A percentile compares a stretch with the other conserved stretches of the same genome.
Evolutionary conservation across 2,113 vertebrate genomes (phyloP).

Genomic region (Nothobranchius kuhntae): DNA sequence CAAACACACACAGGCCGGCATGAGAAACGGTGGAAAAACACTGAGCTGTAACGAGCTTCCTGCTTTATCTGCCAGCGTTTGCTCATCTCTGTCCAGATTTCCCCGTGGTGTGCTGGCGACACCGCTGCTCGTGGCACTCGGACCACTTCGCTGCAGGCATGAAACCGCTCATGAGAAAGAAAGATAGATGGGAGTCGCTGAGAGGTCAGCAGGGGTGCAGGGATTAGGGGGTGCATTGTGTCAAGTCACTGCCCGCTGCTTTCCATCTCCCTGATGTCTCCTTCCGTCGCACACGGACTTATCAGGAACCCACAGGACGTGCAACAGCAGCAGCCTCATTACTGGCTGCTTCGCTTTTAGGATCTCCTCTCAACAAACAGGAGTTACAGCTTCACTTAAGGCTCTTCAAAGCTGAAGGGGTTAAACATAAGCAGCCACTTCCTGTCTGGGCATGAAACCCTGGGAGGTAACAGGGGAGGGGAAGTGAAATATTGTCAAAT

Average conservation of each 20-base stretch:
- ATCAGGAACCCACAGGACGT: slow-evolving; percentile 51
- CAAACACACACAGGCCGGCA: not conserved
- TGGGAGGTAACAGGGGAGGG: slow-evolving; percentile 33
- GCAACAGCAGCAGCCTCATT: slow-evolving; percentile 33
- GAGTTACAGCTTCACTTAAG: not conserved
- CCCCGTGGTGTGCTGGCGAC: not conserved
- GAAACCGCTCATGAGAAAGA: slow-evolving; percentile 7
- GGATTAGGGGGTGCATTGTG: slow-evolving; percentile 31
- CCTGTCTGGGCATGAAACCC: slow-evolving; percentile 51
- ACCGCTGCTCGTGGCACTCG: not conserved
- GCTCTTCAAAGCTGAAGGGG: slow-evolving; percentile 13
- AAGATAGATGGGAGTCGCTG: not conserved
- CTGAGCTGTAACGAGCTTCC: slow-evolving; percentile 41
- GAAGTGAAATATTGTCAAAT: slow-evolving; percentile 15
- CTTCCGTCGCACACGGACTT: slow-evolving; percentile 24
- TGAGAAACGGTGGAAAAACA: slow-evolving; percentile 36
- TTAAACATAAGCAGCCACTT: slow-evolving; percentile 36
- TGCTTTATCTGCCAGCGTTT: slow-evolving; percentile 8
- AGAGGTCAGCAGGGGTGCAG: slow-evolving; percentile 27
- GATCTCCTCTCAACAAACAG: not conserved
- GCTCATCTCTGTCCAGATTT: slow-evolving; percentile 27
- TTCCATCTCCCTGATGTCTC: slow-evolving; percentile 31
- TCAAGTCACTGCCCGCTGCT: slow-evolving; percentile 53
- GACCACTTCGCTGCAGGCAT: slow-evolving; percentile 19
- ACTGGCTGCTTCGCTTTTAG: slow-evolving; percentile 16